These are phyloP conservation scores for Dryobotodes eremita DNA, from an alignment of 2,888 invertebrate species.

Conservation along the genomic window DNA sequence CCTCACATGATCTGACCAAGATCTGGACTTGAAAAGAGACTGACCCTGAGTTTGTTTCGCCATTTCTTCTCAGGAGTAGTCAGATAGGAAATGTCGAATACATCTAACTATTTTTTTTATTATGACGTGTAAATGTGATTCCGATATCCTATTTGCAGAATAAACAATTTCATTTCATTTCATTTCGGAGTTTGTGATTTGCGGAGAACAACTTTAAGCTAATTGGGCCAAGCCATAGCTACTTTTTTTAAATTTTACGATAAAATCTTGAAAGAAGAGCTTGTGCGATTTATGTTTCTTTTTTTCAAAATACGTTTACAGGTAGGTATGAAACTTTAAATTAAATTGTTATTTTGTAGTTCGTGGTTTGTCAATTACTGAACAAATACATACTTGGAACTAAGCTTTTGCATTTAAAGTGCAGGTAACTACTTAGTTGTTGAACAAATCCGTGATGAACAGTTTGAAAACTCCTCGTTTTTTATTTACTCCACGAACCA, in stretches of 20 bases:
- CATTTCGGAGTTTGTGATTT: not conserved
- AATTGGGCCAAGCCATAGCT: not conserved
- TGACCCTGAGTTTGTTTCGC: not conserved
- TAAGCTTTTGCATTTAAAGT: not conserved
- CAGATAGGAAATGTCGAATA: not conserved
- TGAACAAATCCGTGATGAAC: conserved; percentile 16
- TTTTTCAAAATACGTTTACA: not conserved
- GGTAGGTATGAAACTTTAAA: not conserved
- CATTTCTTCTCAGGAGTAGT: not conserved
- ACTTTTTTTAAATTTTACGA: not conserved
- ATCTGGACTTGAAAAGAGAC: no score
- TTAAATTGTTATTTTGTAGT: not conserved
- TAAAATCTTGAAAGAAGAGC: not conserved
- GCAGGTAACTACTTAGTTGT: not conserved
- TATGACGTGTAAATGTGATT: not conserved
- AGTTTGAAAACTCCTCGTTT: conserved; percentile 2
- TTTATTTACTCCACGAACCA: not conserved
- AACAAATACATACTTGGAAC: not conserved
- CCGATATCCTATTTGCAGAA: not conserved
- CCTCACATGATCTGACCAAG: not conserved
- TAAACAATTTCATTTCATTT: not conserved
- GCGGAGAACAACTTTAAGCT: not conserved
- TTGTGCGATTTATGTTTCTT: not conserved
- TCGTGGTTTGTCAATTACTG: not conserved
- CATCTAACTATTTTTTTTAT: not conserved